phyloP scores from a whole-genome alignment of 2,888 invertebrate genomes.

The Pachliopta kotzebuea region DNA sequence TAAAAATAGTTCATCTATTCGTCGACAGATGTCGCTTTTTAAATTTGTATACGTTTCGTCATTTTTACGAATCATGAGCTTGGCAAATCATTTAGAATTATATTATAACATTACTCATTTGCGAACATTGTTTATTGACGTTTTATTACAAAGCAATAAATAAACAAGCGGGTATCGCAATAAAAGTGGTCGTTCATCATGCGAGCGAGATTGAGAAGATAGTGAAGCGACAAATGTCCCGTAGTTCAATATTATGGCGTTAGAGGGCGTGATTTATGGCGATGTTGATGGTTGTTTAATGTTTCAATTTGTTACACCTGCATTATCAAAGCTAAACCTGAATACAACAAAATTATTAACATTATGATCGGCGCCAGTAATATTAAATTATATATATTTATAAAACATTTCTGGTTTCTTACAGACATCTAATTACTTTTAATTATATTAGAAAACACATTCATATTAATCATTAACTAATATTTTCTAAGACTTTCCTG shows the following conservation, averaged over 20 bases:
- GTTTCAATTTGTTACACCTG: slow-evolving; percentile 62
- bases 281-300: slow-evolving; percentile 53
- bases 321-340: slow-evolving; percentile 61
- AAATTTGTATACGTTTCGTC: neutral
- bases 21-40: slow-evolving; percentile 60
- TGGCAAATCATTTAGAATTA: slow-evolving; percentile 56
- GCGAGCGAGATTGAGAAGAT: slow-evolving; percentile 63
- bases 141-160: slow-evolving; percentile 68
- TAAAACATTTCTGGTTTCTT: neutral
- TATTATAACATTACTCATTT: slow-evolving; percentile 57
- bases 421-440: too few relatives aligned
- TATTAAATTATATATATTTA: neutral
- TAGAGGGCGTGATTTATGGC: slow-evolving; percentile 71
- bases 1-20: slow-evolving; percentile 47
- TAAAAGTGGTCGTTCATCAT: slow-evolving; percentile 69
- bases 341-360: slow-evolving; percentile 47
- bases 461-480: too few relatives aligned
- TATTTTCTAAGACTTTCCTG: too few relatives aligned
- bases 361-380: slow-evolving; percentile 26
- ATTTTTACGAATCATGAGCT: slow-evolving; percentile 24
- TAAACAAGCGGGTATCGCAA: slow-evolving; percentile 65
- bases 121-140: slow-evolving; percentile 66
- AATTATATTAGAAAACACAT: too few relatives aligned
- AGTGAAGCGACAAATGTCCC: slow-evolving; percentile 53
- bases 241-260: slow-evolving; percentile 54